A percentile compares a stretch with the other conserved stretches of the same genome.
These are phyloP conservation scores for Gortyna flavago DNA, from an alignment of 2,888 invertebrate species.

Conservation along the genomic window DNA sequence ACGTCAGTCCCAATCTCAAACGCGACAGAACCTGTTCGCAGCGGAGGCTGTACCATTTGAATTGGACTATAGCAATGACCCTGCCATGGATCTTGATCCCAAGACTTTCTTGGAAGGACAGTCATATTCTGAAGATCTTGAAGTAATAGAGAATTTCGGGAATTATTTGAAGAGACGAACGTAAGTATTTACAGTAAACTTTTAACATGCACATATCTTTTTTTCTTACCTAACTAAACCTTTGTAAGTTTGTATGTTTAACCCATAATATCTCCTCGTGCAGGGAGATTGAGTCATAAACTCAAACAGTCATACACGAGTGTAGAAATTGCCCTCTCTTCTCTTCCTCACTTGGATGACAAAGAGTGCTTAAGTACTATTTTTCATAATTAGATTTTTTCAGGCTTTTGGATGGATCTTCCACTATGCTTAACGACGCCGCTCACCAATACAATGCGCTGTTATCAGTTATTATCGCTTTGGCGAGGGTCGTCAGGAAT, in stretches of 20 bases:
- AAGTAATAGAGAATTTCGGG: conserved; percentile 42
- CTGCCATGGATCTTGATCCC: background rate
- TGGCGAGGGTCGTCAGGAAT: conserved; percentile 32
- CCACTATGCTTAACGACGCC: conserved; percentile 10
- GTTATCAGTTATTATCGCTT: conserved; percentile 28
- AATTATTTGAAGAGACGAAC: conserved; percentile 40
- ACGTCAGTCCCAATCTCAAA: background rate
- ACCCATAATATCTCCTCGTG: background rate
- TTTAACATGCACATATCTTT: background rate
- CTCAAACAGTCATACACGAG: background rate
- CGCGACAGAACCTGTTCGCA: fast-evolving
- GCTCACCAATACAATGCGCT: conserved; percentile 46
- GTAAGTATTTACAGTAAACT: no score
- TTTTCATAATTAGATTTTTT: background rate
- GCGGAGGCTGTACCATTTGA: conserved; percentile 3
- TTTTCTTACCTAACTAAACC: no score
- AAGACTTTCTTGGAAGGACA: background rate
- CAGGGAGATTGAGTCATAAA: background rate
- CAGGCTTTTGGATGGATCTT: conserved; percentile 20
- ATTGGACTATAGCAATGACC: background rate
- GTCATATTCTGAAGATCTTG: conserved; percentile 37
- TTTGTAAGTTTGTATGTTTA: background rate
- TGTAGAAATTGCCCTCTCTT: background rate
- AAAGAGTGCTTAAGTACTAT: background rate
- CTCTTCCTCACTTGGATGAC: background rate